Evolutionary conservation across 1,140 invertebrate species (phyloP), one percentile per base, ranked within the genome.

Genomic region (Paracyclopina nana): DNA sequence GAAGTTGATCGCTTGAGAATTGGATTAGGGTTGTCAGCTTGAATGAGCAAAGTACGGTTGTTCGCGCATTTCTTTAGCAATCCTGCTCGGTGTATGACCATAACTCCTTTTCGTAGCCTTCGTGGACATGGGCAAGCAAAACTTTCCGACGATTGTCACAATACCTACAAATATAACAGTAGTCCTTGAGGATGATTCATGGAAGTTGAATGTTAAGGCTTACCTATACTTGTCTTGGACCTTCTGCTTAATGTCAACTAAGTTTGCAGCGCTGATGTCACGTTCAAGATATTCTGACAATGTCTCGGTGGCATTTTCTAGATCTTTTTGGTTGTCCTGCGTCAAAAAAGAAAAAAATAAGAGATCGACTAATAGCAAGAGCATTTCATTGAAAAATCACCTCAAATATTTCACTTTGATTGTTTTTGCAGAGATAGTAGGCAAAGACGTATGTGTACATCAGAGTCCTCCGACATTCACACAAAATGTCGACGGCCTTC

Each of bases 391-490:
- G 28, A 38, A 2, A 53, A 49, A 14, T 58, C 61, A 74, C 72
- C 65, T 96, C 91, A 72, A 97, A 98, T 61, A 98, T 94, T 64
- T 88, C 84, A 59, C 88, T 92, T 67, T 98, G 91, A 72, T 97
- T 97, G 70, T 92, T 96, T 71, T 91, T 92, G 61, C 78, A 77
- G 60, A 97, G 73, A 65, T 97, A 98, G 69, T 91, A 98, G 58
- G 92, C 94, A 74, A 98, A 98, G 48, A 95, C 91, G 65, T 97
- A 97, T 48, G 92, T 97, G 69, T 91, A 98, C 90, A 97, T 97
- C 8, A 98, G 71, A 18, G 91, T 97, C 67, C 95, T 88, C 52
- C 92, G 72, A 68, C 92, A 98, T 62, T 86, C 82, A 68, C 88
- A 95, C 24, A 98, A 72, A 63, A 97, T 90, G 68, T 97, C 91